Base-by-base conservation (phyloP, 2,113 vertebrate species). In the Tachycineta bicolor region DNA sequence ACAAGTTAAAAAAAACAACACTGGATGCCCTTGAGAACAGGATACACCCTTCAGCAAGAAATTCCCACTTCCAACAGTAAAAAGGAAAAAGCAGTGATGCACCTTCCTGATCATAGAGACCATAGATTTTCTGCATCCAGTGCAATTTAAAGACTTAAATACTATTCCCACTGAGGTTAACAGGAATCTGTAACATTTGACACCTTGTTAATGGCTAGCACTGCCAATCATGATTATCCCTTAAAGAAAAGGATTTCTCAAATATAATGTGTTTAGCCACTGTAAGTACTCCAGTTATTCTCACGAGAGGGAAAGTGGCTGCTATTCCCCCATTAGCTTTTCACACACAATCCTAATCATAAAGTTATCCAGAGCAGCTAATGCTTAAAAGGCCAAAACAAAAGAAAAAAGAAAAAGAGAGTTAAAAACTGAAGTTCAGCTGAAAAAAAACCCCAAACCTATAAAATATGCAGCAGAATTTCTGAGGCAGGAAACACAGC, bases 391-490 rank as follows among this genome's bases (percentile, higher is more conserved):
- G 29, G 87, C 71, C 0, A 46, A 56, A 8, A 41, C 37, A 17
- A 70, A 43, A 9, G 24, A 67, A 88, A 56, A 28, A 14, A 44
- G 3, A 81, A 25, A 89, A 47, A 73, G 14, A 52, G 24, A 89
- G 29, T 71, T 71, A 89, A 92, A 75, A 94, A 46, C 70, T 82
- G 73, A 79, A 87, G 74, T 94, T 96, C 85, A 75, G 67, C 80
- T 91, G 80, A 10, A 88, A 33, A 39, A 24, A 53, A 53, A 8
- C 37, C 37, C 37, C 37, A 23, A 4, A 2, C 19, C 41, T 67
- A 69, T 80, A 43, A 83, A 97, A 96, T 92, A 97, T 94, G 93
- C 68, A 97, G 94, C 47, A 92, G 94, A 87, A 90, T 84, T 94
- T 95, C 84, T 81, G 74, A 96, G 75, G 50, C 88, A 96, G 85